These are phyloP conservation scores for Sitodiplosis mosellana DNA, from an alignment of 1,140 invertebrate species.

Conservation along the genomic window DNA sequence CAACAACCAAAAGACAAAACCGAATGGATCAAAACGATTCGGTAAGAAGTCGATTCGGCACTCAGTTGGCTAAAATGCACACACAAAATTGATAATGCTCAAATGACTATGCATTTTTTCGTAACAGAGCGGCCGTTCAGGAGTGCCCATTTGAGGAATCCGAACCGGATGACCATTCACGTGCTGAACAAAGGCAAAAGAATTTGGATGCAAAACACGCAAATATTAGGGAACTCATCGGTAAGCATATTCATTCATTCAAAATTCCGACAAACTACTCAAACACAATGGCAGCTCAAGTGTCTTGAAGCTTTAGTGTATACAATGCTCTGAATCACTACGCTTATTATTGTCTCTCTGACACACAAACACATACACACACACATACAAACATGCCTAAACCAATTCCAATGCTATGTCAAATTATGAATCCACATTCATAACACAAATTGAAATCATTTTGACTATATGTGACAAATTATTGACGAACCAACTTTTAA, in stretches of 20 bases:
- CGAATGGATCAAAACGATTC: constrained; percentile 70
- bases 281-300: too few species aligned
- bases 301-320: too few species aligned
- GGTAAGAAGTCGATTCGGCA: constrained; percentile 25
- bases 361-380: too few species aligned
- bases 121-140: constrained; percentile 42
- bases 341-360: too few species aligned
- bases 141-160: constrained; percentile 43
- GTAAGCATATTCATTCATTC: too few species aligned
- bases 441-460: too few species aligned
- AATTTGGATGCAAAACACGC: constrained; percentile 49
- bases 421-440: too few species aligned
- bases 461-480: background rate
- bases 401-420: too few species aligned
- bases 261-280: too few species aligned
- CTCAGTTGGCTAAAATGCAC: background rate
- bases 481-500: background rate
- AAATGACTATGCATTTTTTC: too few species aligned
- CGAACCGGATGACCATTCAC: constrained; percentile 35
- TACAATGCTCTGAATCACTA: too few species aligned
- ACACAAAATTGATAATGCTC: background rate
- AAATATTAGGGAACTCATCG: constrained; percentile 50
- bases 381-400: too few species aligned
- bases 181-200: constrained; percentile 52
- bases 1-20: constrained; percentile 74